Evolutionary conservation across 2,888 invertebrate genomes (phyloP), one percentile per base, ranked within the genome.

Genomic region (Chaitophorus viminalis): DNA sequence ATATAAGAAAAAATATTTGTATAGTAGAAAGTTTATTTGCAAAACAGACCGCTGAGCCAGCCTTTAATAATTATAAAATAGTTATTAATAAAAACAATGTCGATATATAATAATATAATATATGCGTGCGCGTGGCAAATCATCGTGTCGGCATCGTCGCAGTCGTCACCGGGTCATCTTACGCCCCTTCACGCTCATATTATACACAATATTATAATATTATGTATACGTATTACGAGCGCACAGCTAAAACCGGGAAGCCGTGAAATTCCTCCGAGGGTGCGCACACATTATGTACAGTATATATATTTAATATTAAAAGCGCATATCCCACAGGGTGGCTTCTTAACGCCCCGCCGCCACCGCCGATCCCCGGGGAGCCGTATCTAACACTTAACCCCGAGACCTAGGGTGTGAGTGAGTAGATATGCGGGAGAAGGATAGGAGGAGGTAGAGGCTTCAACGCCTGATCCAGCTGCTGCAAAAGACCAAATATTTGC

Each of bases 341-440:
- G 60, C 72, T 81, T 81, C 87, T 79, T 87, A 87, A 87, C 87
- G 87, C 87, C 74, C 79, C 70, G 85, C 74, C 74, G 74, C 25
- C 82, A 14, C 46, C 68, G 82, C 60, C 72, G 72, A 74, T 87
- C 87, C 74, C 87, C 81, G 31, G 87, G 87, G 87, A 87, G 74
- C 39, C 87, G 87, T 81, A 81, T 87, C 87, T 87, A 87, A 87
- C 87, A 81, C 87, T 87, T 87, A 87, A 87, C 86, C 86, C 72
- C 68, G 46, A 39, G 65, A 25, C n/a, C 74, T 21, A 29, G 17
- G 46, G 68, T 29, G 29, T 29, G 68, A 18, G 76, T 39, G 81
- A 31, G 21, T 60, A 5, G 5, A 21, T 54, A 9, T 60, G 8
- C 25, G 60, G 21, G 39, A 5, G 5, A 0, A 8, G 39, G 0